Evolutionary conservation across 2,888 invertebrate species (phyloP), one percentile per base, ranked within the genome.

Genomic region (Sarcophaga carnaria): DNA sequence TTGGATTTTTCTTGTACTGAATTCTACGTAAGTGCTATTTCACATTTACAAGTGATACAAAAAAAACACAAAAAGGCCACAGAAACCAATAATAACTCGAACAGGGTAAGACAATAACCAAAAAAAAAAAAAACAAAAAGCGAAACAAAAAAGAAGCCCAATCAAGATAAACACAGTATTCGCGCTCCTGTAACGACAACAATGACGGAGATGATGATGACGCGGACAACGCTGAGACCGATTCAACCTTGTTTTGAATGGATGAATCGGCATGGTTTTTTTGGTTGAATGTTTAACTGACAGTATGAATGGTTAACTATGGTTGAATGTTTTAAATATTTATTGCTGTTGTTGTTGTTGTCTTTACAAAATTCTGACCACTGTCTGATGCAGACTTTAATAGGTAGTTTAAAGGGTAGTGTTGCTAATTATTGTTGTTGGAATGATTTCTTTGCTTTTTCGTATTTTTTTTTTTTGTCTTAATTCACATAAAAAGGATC

Each of bases 41-140:
- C 90, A 90, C 90, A 89, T 90, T 89, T 88, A 90, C 90, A 89
- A 90, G 89, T 89, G 87, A 85, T 64, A 75, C 45, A 49, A 69
- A 60, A 76, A 45, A 2, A 6, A 45, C 11, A 14, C 71, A 63
- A 74, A 74, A 59, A 37, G 25, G 3, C 27, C 12, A 27, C 60
- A 70, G 54, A 60, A 81, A 70, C 47, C 70, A 64, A 76, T 77
- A 84, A 83, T 72, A 81, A 60, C 77, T 72, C 37, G 45, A 59
- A 25, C 69, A 64, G 59, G 20, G 60, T 37, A 37, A 37, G 37
- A 71, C n/a, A 60, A 11, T 59, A 82, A 76, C 45, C 47, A 17
- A 59, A 59, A 59, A 54, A 27, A 70, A 22, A 59, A 67, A 71
- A 54, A 54, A 54, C 47, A 67, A 63, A 67, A 71, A 54, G 63